phyloP scores from a whole-genome alignment of 2,888 invertebrate species.

The Sarcophaga variegata region DNA sequence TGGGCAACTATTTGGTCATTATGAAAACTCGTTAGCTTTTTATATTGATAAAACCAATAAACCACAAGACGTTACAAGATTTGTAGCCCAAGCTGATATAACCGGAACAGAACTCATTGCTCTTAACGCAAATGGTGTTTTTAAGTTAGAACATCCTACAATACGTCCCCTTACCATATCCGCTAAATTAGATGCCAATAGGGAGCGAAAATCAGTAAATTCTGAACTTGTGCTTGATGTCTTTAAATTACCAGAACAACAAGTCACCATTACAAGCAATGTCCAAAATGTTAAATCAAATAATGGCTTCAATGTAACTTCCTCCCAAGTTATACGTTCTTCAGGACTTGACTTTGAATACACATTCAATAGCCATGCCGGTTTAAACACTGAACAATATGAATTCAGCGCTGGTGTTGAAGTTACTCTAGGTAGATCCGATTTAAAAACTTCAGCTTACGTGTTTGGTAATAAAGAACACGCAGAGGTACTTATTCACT shows the following conservation, averaged over 20 bases:
- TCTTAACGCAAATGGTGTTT: constrained; percentile 83
- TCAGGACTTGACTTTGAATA: constrained; percentile 80
- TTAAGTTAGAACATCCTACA: constrained; percentile 87
- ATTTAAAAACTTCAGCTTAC: constrained; percentile 77
- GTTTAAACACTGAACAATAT: constrained; percentile 75
- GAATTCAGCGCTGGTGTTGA: constrained; percentile 78
- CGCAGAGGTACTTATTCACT: constrained; percentile 74
- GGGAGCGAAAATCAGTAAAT: constrained; percentile 74
- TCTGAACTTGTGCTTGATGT: constrained; percentile 84
- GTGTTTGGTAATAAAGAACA: constrained; percentile 78
- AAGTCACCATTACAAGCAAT: constrained; percentile 79
- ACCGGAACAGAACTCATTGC: constrained; percentile 82
- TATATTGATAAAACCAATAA: constrained; percentile 88
- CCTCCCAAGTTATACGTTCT: constrained; percentile 81
- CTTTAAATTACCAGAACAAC: constrained; percentile 84
- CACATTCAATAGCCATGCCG: constrained; percentile 73
- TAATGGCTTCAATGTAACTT: constrained; percentile 81
- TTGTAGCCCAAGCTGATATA: constrained; percentile 84
- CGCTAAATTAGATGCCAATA: constrained; percentile 81
- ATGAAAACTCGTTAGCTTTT: constrained; percentile 85
- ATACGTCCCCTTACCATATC: constrained; percentile 83
- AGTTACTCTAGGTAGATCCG: constrained; percentile 75
- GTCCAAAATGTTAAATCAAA: constrained; percentile 64
- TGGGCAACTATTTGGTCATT: constrained; percentile 83
- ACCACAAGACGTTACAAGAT: constrained; percentile 86